Evolutionary conservation across 35 echinoderm and acorn worm genomes (phyloP), one percentile per base, ranked within the genome.

Genomic region (Heliocidaris tuberculata): DNA sequence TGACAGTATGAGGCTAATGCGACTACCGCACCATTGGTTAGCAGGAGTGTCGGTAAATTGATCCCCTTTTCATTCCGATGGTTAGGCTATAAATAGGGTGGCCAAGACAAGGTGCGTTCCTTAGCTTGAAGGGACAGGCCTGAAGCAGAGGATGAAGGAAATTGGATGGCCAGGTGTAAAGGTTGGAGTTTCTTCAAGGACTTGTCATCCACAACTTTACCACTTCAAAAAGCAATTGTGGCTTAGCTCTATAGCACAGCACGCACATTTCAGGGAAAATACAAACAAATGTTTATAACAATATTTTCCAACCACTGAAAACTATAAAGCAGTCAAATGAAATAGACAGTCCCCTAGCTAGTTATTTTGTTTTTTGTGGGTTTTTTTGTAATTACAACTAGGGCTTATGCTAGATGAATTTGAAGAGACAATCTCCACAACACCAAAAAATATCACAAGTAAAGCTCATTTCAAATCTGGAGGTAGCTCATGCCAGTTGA

Each of bases 1-100:
- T 78, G 65, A 78, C 65, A 78, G 65, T 78, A 78, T 78, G 65
- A 78, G 65, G 65, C 21, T 78, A 78, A 78, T 78, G 65, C 27
- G 27, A 78, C 65, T 78, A 78, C 27, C 65, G 27, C 65, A 78
- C 65, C 27, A 78, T 27, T n/a, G 65, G 65, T 78, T 78, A 78
- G 17, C 65, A 21, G 65, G 60, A 78, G 65, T 78, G 65, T 78
- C 65, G 27, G 65, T 78, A 21, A 78, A 78, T 78, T 78, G 65
- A 78, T 78, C 65, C 65, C 65, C 27, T 27, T 78, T 78, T 78
- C 65, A 78, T 78, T 78, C 15, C 65, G 19, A 78, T 78, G 65
- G 65, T 78, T 78, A 78, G 27, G 65, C 65, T 78, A 78, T 78
- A 27, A 78, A 78, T 78, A 78, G 65, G 21, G 65, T 78, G 21